Evolutionary conservation across 2,888 invertebrate genomes (phyloP), one percentile per base, ranked within the genome.

Genomic region (Hedychridium roseum): DNA sequence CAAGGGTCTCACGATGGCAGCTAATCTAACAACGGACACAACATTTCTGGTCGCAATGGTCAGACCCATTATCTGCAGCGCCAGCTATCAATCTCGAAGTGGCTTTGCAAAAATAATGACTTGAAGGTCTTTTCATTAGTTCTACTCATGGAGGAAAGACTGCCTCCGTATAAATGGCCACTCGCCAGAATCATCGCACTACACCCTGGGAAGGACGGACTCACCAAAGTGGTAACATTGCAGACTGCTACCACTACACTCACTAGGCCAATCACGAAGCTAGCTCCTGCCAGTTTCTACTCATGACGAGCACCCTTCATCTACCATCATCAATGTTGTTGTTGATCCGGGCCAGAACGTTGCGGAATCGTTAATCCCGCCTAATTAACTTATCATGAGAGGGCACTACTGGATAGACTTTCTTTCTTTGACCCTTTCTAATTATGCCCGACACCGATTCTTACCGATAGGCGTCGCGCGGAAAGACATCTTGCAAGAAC

Each of bases 1-100:
- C 54, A 16, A 54, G 60, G 2, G 44, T 68, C 0, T 39, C 51
- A 1, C 48, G 65, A n/a, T 76, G 70, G 67, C 44, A 51, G 21
- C 40, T 26, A 0, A 32, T 50, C 0, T 46, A 37, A 3, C 36
- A 54, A 15, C 20, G 23, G 18, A 1, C 36, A 1, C 36, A 51
- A 9, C 16, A 15, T 0, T 51, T 51, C 9, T 51, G 45, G 43
- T n/a, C 21, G 2, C 15, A 11, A 1, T 51, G 46, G 43, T 34
- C 42, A 0, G 15, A n/a, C 37, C 3, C 5, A 34, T 0, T 50
- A 42, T 31, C 27, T 55, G 3, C 51, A 49, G 17, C 23, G 14
- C 0, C 23, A 18, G 1, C 44, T 43, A 11, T 7, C 43, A 2
- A 45, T 31, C 2, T 42, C 41, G 1, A 50, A 54, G 14, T 54